These are phyloP conservation scores for Aldabrachelys gigantea DNA, from an alignment of 2,113 vertebrate species.

Conservation along the genomic window DNA sequence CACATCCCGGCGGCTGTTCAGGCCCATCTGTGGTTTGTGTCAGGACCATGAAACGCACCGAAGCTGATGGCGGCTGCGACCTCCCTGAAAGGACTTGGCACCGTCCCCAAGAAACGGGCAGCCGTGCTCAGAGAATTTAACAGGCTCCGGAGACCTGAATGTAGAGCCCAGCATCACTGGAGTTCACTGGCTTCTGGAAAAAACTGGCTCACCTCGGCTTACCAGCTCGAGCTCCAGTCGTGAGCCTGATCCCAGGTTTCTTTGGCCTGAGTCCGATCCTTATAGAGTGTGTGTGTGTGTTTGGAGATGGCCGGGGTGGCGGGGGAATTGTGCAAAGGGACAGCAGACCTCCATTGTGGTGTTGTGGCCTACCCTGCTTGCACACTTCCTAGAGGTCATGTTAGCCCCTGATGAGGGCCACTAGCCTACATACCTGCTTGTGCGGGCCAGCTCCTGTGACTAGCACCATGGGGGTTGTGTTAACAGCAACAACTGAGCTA, in stretches of 20 bases:
- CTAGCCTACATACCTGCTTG: no score
- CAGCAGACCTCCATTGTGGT: fast-evolving
- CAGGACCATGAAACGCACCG: conserved; percentile 60
- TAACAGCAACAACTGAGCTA: no score
- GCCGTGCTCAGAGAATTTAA: neutral
- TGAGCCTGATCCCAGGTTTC: neutral
- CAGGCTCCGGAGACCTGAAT: neutral
- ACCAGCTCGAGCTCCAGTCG: neutral
- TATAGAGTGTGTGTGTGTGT: neutral
- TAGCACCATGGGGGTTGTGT: neutral
- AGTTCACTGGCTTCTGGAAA: neutral
- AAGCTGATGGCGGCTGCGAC: conserved; percentile 9
- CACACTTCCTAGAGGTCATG: fast-evolving
- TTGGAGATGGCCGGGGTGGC: neutral
- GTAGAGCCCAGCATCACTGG: neutral
- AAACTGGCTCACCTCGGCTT: neutral
- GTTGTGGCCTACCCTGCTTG: fast-evolving
- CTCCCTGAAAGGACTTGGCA: neutral
- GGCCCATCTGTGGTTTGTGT: neutral
- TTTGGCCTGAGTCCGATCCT: neutral
- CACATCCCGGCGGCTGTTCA: neutral
- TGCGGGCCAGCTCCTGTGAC: no score
- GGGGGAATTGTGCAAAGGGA: neutral
- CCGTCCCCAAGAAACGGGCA: neutral
- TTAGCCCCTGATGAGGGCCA: neutral